Base-by-base conservation (phyloP, 2,113 vertebrate genomes). In the Chascanopsetta lugubris region DNA sequence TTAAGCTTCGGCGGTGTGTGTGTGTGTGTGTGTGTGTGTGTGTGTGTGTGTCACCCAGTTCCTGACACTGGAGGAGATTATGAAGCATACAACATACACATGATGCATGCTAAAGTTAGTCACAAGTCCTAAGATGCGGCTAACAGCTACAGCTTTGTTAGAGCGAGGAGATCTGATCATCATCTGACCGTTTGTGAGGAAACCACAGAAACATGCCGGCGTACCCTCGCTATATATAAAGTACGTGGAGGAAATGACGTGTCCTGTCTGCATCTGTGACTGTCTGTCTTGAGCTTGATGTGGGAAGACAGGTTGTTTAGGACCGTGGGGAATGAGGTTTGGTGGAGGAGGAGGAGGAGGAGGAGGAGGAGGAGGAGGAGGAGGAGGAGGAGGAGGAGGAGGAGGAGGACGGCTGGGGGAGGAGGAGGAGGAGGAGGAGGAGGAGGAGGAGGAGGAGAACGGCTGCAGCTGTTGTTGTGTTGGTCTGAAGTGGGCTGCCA, bases 401-500 rank as follows among this genome's bases (percentile, higher is more conserved):
- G 57, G n/a, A 34, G 68, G 51, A 51, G 40, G 69, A 40, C 59
- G 61, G 59, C 60, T 74, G 82, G 78, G 80, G 77, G 78, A 49
- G 58, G 36, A 68, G 29, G 55, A 62, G 60, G 47, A 72, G 83
- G 59, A 63, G 61, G 80, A 71, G 58, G 18, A 68, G 64, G 51
- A n/a, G n/a, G 68, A 55, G 64, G 53, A 50, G 56, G 59, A 72
- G 57, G n/a, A 34, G 68, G 51, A 51, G 40, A 65, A 40, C 59
- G 61, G 59, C 60, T 80, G 79, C 87, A 88, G 90, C 90, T 87
- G 90, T 79, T 88, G 77, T 71, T 79, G 72, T 82, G 75, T 60
- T 74, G 71, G 65, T 64, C 61, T 55, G 55, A 24, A 57, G 58
- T 30, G 62, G 68, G 48, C 64, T 53, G 53, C 63, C 50, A 57